These are phyloP conservation scores for Sebastes reedi DNA, from an alignment of 2,797 vertebrate species.

Conservation along the genomic window DNA sequence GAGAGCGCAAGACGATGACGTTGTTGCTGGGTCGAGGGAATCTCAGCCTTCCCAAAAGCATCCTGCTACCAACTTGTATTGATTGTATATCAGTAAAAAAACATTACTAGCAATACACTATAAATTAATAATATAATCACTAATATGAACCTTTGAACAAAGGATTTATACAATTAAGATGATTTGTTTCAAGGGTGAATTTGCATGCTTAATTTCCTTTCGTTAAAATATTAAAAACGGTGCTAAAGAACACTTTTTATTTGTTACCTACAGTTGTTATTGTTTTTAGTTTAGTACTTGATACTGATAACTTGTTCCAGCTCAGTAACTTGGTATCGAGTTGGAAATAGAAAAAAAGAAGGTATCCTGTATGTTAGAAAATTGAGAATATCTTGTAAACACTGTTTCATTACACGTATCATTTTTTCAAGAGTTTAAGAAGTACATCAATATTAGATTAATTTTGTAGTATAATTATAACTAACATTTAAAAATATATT, in stretches of 20 bases:
- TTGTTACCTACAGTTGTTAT: not conserved
- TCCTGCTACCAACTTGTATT: not conserved
- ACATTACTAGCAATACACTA: not conserved
- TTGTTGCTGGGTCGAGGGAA: conserved; percentile 7
- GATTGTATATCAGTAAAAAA: not conserved
- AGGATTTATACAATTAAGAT: not conserved
- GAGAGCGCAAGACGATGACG: not conserved
- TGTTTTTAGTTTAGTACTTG: not conserved
- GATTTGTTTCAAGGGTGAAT: not conserved
- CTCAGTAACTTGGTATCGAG: not conserved
- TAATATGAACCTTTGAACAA: not conserved
- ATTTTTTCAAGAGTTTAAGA: not conserved
- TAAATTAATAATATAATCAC: not conserved
- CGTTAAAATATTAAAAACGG: not conserved
- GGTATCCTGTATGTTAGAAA: not conserved
- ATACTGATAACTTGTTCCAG: not conserved
- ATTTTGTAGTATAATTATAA: not conserved
- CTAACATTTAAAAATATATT: not conserved
- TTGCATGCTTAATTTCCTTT: not conserved
- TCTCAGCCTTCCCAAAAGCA: not conserved
- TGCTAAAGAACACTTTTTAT: not conserved
- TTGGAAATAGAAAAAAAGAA: not conserved
- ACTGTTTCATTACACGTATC: not conserved
- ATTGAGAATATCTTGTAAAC: not conserved
- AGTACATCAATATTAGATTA: not conserved